Evolutionary conservation across 2,888 invertebrate genomes (phyloP).

Genomic region (Liopterus haemorrhoidalis): DNA sequence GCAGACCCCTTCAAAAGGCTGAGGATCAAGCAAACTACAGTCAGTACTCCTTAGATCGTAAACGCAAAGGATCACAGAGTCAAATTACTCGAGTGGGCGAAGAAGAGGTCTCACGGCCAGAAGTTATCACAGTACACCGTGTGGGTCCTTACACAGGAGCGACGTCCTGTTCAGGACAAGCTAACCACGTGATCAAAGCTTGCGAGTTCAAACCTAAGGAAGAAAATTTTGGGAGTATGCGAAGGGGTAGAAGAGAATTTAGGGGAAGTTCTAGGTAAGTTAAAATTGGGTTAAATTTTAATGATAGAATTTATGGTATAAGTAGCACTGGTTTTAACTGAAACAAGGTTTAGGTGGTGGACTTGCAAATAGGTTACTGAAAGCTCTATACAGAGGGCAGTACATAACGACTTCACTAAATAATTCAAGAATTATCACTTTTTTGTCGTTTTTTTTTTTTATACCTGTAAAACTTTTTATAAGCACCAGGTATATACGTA

Average conservation of each 20-base stretch:
- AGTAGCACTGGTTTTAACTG: no score
- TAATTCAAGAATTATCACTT: no score
- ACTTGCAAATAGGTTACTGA: no score
- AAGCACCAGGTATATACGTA: no score
- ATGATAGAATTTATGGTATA: no score
- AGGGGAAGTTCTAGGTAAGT: constrained; percentile 17
- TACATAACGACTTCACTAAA: no score
- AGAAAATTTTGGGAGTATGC: constrained; percentile 17
- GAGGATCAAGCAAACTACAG: constrained; percentile 37
- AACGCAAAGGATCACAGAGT: constrained; percentile 19
- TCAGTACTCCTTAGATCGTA: constrained; percentile 49
- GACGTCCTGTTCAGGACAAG: no score
- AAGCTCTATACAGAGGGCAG: no score
- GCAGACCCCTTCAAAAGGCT: constrained; percentile 39
- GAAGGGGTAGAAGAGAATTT: constrained; percentile 16
- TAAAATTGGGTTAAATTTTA: no score
- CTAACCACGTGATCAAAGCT: constrained; percentile 14
- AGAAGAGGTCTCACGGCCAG: constrained; percentile 3
- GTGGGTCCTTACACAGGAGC: constrained; percentile 12
- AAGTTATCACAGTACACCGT: constrained; percentile 18
- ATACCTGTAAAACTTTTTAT: no score
- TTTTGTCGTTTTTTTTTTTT: no score
- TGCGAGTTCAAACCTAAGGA: constrained; percentile 13
- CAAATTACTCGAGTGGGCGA: neutral
- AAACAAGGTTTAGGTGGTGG: no score